A percentile compares a stretch with the other conserved stretches of the same genome.
These are phyloP conservation scores for Nannospalax galili DNA, from an alignment of 2,113 vertebrate genomes.

Conservation along the genomic window DNA sequence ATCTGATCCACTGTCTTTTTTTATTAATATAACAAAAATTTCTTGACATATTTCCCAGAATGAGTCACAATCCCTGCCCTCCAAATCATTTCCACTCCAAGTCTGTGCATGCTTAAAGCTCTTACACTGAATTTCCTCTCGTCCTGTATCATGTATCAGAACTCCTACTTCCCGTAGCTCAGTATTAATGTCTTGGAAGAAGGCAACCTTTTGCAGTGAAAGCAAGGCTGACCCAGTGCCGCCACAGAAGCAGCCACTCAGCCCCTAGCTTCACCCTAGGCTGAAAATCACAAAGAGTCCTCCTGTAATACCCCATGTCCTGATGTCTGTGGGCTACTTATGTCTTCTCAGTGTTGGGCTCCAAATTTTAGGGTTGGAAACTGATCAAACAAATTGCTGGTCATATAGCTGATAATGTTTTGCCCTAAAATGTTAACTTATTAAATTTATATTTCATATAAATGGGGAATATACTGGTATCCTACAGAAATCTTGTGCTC, in stretches of 20 bases:
- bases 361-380: background rate
- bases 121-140: conserved; percentile 15
- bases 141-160: background rate
- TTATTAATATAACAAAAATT: conserved; percentile 53
- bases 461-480: background rate
- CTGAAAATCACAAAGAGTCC: background rate
- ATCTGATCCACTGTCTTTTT: background rate
- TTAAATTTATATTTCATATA: conserved; percentile 46
- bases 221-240: background rate
- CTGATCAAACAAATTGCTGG: background rate
- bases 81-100: conserved; percentile 46
- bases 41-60: conserved; percentile 68
- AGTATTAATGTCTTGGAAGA: background rate
- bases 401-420: background rate
- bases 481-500: conserved; percentile 6
- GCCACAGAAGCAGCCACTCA: background rate
- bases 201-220: background rate
- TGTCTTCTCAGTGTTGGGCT: background rate
- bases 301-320: background rate
- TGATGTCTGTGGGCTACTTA: background rate
- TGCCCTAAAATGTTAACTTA: background rate
- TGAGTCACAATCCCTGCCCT: conserved; percentile 59
- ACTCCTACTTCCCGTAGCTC: conserved; percentile 1
- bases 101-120: conserved; percentile 41
- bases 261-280: background rate